phyloP scores from a whole-genome alignment of 2,888 invertebrate species.

The Acronicta leporina region DNA sequence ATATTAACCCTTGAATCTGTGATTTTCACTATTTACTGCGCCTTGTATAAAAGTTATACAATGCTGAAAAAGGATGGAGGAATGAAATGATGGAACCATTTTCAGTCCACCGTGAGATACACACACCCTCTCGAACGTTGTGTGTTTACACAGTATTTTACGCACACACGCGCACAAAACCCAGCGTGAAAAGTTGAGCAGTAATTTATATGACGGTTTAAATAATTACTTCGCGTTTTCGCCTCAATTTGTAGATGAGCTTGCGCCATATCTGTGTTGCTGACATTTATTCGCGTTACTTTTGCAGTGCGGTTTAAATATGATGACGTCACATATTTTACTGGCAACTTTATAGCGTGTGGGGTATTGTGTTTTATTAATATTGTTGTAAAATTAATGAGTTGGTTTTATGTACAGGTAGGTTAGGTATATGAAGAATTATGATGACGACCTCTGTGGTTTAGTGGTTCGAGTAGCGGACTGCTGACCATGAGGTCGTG shows the following conservation, averaged over 20 bases:
- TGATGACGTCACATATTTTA: slow-evolving; percentile 61
- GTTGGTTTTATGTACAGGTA: slow-evolving; percentile 9
- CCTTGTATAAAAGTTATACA: slow-evolving; percentile 76
- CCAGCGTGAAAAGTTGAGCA: slow-evolving; percentile 86
- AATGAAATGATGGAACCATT: slow-evolving; percentile 87
- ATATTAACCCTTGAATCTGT: slow-evolving; percentile 3
- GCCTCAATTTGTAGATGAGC: slow-evolving; percentile 88
- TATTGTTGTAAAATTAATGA: slow-evolving; percentile 19
- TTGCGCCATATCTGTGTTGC: slow-evolving; percentile 73
- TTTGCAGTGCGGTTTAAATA: slow-evolving; percentile 66
- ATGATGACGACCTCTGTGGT: too few species aligned
- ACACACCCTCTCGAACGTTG: slow-evolving; percentile 64
- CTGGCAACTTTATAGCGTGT: slow-evolving; percentile 48
- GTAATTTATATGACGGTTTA: slow-evolving; percentile 89
- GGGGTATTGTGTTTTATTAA: slow-evolving; percentile 38
- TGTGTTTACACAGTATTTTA: slow-evolving; percentile 60
- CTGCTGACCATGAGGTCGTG: too few species aligned
- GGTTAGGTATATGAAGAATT: not conserved
- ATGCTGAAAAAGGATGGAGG: slow-evolving; percentile 85
- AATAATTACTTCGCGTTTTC: slow-evolving; percentile 89
- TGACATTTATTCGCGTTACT: slow-evolving; percentile 78
- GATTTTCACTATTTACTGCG: slow-evolving; percentile 61
- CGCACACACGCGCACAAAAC: slow-evolving; percentile 66
- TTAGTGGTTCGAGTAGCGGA: too few species aligned
- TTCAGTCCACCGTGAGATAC: slow-evolving; percentile 79